Evolutionary conservation across 2,797 vertebrate species (phyloP).

Genomic region (Morus bassanus): DNA sequence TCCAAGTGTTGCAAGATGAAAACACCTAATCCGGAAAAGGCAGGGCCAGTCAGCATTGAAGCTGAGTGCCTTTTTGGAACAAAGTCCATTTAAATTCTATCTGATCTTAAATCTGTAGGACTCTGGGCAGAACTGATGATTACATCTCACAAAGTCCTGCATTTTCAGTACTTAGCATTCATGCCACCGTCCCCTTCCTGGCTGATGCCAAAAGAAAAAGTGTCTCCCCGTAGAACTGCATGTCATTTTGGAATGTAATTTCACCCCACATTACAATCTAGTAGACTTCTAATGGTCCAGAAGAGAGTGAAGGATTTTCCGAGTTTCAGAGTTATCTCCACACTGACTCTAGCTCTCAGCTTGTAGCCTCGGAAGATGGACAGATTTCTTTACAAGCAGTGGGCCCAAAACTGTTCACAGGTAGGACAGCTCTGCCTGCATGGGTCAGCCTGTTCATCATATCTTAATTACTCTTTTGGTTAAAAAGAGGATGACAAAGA

Average conservation of each 20-base stretch:
- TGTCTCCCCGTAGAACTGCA: neutral
- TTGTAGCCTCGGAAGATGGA: neutral
- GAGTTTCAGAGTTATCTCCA: neutral
- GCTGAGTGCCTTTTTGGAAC: neutral
- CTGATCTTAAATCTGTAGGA: neutral
- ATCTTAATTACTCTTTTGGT: neutral
- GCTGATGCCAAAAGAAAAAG: neutral
- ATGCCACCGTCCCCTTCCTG: neutral
- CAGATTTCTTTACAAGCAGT: neutral
- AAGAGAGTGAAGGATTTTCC: neutral
- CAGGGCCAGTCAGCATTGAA: neutral
- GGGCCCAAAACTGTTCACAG: neutral
- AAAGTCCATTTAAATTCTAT: neutral
- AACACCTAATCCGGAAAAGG: neutral
- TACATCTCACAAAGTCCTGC: neutral
- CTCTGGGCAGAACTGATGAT: neutral
- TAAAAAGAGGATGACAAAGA: neutral
- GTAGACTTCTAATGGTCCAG: neutral
- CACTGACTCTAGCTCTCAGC: neutral
- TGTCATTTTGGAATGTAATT: neutral
- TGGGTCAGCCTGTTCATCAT: neutral
- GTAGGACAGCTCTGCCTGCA: neutral
- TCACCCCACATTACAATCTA: neutral
- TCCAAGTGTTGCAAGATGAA: neutral
- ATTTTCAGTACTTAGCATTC: neutral